Evolutionary conservation across 2,797 vertebrate species (phyloP), one percentile per base, ranked within the genome.

Genomic region (Carduelis carduelis): DNA sequence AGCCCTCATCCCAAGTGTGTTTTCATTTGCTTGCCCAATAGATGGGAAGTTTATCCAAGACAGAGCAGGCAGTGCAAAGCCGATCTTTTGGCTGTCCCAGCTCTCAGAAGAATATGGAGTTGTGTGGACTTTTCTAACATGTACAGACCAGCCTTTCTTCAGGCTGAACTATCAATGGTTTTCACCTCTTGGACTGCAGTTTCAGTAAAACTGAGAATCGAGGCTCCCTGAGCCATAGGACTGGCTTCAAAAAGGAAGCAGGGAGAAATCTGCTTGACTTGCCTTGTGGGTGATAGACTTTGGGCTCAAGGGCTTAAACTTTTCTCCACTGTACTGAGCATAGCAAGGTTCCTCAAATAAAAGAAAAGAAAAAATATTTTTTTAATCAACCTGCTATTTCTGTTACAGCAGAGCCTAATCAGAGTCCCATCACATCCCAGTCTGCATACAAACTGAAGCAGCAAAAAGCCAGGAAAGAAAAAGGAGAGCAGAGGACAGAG

Each of bases 281-380:
- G 15, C 26, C 15, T 59, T 72, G 41, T 49, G 18, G 5, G 47
- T 70, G 76, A 60, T 37, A 50, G 28, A n/a, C 64, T 86, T 52
- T 65, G 26, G 47, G 9, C 14, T 81, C 26, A 64, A 71, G 13
- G 9, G 53, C 35, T 70, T 47, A 59, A 61, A 61, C 14, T 72
- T 27, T 69, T 83, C 26, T 50, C 28, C 35, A 55, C 4, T 1
- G 0, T 21, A 14, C n/a, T 26, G 2, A n/a, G 3, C 2, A 4
- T 30, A 83, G 49, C 24, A 81, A 57, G 9, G 10, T 68, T 94
- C 41, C 16, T 72, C n/a, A 71, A 49, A 14, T 30, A 47, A 74
- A 61, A 23, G 2, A 52, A 69, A 90, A 41, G 9, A 14, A 15
- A 5, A 4, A 27, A 11, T 18, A 23, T 41, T 56, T 60, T 55